Evolutionary conservation across 2,888 invertebrate species (phyloP).

Genomic region (Hermaeophaga mercurialis): DNA sequence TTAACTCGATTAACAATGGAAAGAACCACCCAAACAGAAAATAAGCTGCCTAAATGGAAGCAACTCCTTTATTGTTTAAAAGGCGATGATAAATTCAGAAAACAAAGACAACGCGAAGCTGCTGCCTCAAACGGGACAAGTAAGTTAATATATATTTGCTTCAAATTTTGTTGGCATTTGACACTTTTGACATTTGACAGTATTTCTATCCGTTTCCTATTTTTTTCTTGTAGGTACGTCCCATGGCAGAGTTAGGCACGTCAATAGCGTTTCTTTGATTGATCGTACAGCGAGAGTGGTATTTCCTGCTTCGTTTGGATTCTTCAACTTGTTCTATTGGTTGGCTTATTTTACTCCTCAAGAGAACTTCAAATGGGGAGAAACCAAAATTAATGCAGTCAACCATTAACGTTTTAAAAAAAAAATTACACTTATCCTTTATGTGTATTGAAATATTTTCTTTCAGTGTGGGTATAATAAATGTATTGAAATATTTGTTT

Average conservation of each 20-base stretch:
- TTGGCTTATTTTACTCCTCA: slow-evolving; percentile 79
- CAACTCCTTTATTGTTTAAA: slow-evolving; percentile 82
- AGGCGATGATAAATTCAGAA: slow-evolving; percentile 77
- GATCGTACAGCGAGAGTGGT: slow-evolving; percentile 80
- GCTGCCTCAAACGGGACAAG: slow-evolving; percentile 57
- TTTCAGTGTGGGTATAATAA: too few relatives aligned
- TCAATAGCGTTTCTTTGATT: slow-evolving; percentile 87
- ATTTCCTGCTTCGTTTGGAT: slow-evolving; percentile 84
- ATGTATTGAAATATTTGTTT: too few relatives aligned
- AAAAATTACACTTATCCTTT: too few relatives aligned
- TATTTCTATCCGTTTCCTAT: too few relatives aligned
- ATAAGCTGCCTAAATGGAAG: slow-evolving; percentile 74
- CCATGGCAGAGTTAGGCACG: slow-evolving; percentile 62
- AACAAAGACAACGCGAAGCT: slow-evolving; percentile 75
- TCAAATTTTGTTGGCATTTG: too few relatives aligned
- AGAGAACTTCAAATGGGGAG: slow-evolving; percentile 76
- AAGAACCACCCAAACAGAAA: slow-evolving; percentile 82
- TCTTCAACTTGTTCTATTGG: slow-evolving; percentile 91
- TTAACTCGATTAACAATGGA: slow-evolving; percentile 73
- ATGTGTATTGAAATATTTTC: too few relatives aligned
- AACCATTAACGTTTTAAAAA: slow-evolving; percentile 34
- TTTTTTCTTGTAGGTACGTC: slow-evolving; percentile 54
- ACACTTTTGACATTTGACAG: too few relatives aligned
- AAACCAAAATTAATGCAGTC: slow-evolving; percentile 61
- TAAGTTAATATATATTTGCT: too few relatives aligned